Percentiles rank a stretch among this genome's conserved stretches.
These are phyloP conservation scores for Sinhomidia bicolor DNA, from an alignment of 2,888 invertebrate genomes.

Conservation along the genomic window DNA sequence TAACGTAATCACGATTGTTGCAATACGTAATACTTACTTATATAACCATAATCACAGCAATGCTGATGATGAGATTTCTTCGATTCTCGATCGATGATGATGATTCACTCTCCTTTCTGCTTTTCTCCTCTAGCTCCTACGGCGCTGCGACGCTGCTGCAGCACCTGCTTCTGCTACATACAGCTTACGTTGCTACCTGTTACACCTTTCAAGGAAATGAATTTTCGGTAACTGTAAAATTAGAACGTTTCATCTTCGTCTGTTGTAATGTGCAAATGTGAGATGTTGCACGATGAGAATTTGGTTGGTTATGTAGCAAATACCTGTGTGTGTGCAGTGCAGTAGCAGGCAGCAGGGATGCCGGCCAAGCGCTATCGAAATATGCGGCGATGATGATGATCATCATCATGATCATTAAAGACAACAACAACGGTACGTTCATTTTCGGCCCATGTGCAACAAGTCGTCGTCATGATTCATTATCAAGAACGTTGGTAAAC, in stretches of 20 bases:
- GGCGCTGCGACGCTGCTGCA: too few species aligned
- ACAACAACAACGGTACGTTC: conserved; percentile 17
- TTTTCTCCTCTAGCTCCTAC: background rate
- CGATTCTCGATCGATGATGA: background rate
- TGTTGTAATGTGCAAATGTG: background rate
- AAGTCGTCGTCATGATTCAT: background rate
- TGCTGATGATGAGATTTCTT: background rate
- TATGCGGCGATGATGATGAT: too few species aligned
- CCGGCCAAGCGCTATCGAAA: background rate
- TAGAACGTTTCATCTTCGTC: conserved; percentile 53
- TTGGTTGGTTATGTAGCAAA: background rate
- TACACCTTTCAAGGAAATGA: conserved; percentile 66
- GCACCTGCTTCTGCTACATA: background rate
- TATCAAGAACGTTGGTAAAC: background rate
- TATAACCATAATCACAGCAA: background rate
- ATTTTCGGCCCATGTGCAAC: background rate
- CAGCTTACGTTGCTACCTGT: background rate
- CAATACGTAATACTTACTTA: background rate
- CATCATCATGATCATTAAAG: background rate
- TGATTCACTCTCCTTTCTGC: conserved; percentile 62
- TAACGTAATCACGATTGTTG: background rate
- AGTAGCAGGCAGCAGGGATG: too few species aligned
- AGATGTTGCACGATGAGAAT: background rate
- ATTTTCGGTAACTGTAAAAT: conserved; percentile 72
- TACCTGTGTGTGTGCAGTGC: background rate